Evolutionary conservation across 2,113 vertebrate species (phyloP).

Genomic region (Oxyruncus cristatus): DNA sequence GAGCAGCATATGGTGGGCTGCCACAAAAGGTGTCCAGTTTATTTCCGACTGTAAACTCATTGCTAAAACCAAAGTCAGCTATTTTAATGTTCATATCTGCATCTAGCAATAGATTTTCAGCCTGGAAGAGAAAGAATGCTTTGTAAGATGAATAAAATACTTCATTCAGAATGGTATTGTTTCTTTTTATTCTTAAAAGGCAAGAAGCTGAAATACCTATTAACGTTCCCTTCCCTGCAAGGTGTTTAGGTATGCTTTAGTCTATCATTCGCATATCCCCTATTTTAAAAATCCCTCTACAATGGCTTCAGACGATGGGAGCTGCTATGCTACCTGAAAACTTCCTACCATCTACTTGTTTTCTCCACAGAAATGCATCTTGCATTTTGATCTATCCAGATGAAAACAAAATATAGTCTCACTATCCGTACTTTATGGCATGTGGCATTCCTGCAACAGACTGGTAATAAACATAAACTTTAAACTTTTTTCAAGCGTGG

Average conservation of each 20-base stretch:
- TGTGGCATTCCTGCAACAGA: not conserved
- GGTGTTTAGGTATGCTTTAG: not conserved
- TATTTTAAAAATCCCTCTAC: not conserved
- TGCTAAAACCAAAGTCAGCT: constrained; percentile 98
- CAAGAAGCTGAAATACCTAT: not conserved
- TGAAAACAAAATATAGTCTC: not conserved
- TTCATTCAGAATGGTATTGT: not conserved
- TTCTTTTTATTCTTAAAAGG: not conserved
- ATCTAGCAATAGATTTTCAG: constrained; percentile 96
- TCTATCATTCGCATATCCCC: not conserved
- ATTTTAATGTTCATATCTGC: constrained; percentile 99
- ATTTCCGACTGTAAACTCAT: constrained; percentile 95
- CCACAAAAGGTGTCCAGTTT: constrained; percentile 99
- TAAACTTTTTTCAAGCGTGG: not conserved
- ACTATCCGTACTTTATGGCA: not conserved
- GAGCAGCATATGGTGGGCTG: constrained; percentile 95
- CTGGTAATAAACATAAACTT: not conserved
- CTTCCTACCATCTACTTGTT: not conserved
- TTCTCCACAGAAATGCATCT: not conserved
- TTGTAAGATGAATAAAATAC: constrained; percentile 10
- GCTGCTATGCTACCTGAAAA: not conserved
- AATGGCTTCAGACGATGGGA: not conserved
- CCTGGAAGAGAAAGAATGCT: constrained; percentile 77
- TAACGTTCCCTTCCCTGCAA: not conserved
- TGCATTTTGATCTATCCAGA: not conserved